These are phyloP conservation scores for Lophochroa leadbeateri DNA, from an alignment of 2,113 vertebrate genomes.

Conservation along the genomic window DNA sequence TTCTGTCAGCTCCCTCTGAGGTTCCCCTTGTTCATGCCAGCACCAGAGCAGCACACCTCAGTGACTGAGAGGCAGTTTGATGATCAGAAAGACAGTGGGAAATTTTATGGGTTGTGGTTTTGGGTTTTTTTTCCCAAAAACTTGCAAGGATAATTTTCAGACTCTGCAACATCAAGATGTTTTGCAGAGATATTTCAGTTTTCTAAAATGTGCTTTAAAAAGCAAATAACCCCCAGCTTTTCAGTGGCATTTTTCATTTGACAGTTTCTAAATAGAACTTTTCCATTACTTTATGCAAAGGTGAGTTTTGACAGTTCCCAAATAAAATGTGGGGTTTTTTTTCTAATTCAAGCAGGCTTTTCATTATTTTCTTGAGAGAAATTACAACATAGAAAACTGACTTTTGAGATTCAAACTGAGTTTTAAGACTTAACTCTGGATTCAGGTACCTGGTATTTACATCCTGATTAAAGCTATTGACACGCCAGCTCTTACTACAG, in stretches of 20 bases:
- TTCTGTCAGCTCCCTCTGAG: background rate
- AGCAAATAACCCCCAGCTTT: background rate
- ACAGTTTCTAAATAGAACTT: background rate
- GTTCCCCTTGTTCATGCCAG: background rate
- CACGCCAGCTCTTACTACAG: background rate
- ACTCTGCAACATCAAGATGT: background rate
- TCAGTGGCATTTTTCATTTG: background rate
- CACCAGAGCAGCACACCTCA: background rate
- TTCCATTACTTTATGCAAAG: background rate
- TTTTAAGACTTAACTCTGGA: background rate
- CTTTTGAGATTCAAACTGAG: background rate
- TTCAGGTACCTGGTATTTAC: background rate
- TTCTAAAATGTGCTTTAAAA: background rate
- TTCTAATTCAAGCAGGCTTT: background rate
- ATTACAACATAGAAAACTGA: background rate
- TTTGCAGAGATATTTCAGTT: background rate
- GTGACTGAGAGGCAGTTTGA: background rate
- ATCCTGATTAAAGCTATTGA: background rate
- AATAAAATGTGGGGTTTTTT: background rate
- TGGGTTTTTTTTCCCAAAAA: background rate
- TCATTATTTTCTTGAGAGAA: background rate
- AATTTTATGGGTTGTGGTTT: background rate
- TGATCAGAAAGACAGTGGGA: background rate
- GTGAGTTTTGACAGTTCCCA: background rate
- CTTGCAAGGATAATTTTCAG: background rate